Evolutionary conservation across 1,140 invertebrate genomes (phyloP).

Genomic region (Oppia nitens): DNA sequence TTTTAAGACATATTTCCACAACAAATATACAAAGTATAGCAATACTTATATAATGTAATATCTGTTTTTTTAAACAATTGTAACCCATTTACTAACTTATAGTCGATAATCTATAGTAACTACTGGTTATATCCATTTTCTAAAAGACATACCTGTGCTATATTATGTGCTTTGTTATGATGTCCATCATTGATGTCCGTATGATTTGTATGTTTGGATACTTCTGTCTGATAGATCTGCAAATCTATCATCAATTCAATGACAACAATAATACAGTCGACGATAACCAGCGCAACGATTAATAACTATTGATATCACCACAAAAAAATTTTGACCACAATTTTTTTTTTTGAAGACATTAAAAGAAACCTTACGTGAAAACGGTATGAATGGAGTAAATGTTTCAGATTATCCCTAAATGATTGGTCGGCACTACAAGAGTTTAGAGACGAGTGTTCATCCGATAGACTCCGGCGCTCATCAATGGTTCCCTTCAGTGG

Average conservation of each 20-base stretch:
- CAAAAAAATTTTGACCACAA: too few relatives aligned
- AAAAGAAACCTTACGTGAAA: background rate
- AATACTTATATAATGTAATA: background rate
- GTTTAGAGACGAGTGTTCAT: too few relatives aligned
- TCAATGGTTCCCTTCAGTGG: too few relatives aligned
- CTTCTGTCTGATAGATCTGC: background rate
- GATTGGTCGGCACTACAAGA: background rate
- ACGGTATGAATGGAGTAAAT: background rate
- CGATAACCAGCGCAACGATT: background rate
- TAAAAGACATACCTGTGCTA: background rate
- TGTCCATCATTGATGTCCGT: too few relatives aligned
- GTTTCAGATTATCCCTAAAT: background rate
- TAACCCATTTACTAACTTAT: too few relatives aligned
- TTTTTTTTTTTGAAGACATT: background rate
- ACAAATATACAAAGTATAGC: background rate
- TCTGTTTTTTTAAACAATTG: too few relatives aligned
- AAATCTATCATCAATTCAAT: background rate
- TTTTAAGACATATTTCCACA: background rate
- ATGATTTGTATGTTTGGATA: too few relatives aligned
- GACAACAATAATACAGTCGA: background rate
- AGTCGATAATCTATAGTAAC: too few relatives aligned
- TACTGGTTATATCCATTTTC: too few relatives aligned
- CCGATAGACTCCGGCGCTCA: too few relatives aligned
- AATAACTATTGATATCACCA: background rate
- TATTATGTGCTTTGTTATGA: background rate